A percentile compares a stretch with the other conserved stretches of the same genome.
phyloP scores from a whole-genome alignment of 1,140 invertebrate genomes.

The Diabrotica virgifera region DNA sequence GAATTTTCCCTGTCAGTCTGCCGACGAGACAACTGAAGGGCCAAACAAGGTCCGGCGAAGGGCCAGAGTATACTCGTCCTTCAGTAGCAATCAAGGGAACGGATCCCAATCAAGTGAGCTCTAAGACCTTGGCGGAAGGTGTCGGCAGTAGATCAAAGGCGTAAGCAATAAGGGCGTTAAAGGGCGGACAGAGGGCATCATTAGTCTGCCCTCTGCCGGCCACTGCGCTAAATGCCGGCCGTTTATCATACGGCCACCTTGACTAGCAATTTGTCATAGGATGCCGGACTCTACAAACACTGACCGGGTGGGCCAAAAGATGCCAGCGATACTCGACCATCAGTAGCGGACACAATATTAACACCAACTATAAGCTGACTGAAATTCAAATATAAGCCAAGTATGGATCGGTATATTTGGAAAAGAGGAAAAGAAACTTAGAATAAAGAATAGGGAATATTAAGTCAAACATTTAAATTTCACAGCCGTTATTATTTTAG shows the following conservation, averaged over 20 bases:
- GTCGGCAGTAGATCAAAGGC: conserved; percentile 42
- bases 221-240: conserved; percentile 38
- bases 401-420: too few species aligned
- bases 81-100: conserved; percentile 9
- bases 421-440: too few species aligned
- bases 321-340: conserved; percentile 25
- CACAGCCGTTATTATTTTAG: too few species aligned
- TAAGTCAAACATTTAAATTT: too few species aligned
- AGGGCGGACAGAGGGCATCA: conserved; percentile 32
- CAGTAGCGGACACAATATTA: conserved; percentile 36
- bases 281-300: conserved; percentile 30
- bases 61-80: neutral
- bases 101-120: conserved; percentile 10
- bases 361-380: too few species aligned
- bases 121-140: conserved; percentile 18
- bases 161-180: conserved; percentile 41
- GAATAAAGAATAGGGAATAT: too few species aligned
- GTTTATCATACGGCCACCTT: conserved; percentile 42
- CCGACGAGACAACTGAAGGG: neutral
- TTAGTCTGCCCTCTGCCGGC: conserved; percentile 38
- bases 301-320: neutral
- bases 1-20: neutral
- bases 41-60: neutral
- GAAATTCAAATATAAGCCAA: too few species aligned
- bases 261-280: conserved; percentile 43